Evolutionary conservation across 2,888 invertebrate genomes (phyloP), one percentile per base, ranked within the genome.

Genomic region (Lymantria dispar): DNA sequence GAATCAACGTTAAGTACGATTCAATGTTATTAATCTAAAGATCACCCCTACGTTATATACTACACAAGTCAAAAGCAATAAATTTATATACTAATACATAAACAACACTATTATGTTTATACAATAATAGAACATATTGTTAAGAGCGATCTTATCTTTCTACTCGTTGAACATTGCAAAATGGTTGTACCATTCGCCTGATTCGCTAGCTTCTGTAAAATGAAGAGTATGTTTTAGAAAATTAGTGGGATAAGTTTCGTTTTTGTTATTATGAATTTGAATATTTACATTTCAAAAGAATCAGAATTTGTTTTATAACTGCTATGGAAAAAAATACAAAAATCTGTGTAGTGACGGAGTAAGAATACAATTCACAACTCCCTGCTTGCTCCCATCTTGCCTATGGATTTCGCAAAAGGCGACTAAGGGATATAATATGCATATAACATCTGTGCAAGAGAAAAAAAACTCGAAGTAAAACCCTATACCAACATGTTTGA

Each of bases 91-190:
- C 72, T 38, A 64, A 67, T 66, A 76, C 71, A 79, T 76, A 79
- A 71, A 68, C 70, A 62, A 69, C 62, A 61, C 55, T 57, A 54
- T 62, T 45, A 56, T 58, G 53, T 70, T 74, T 76, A 62, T 67
- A 64, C 72, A 72, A 74, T 80, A 78, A 72, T 68, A 72, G 64
- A 78, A 72, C 83, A 83, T 85, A 85, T 82, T 86, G 85, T 83
- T 78, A 13, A 76, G 72, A 72, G 60, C 60, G 87, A 89, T 87
- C 74, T 75, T 85, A 87, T 89, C 89, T 89, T 85, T 85, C 81
- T 78, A 73, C 76, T 76, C 74, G 80, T 67, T 83, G 80, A 80
- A 75, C 83, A 76, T 71, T 74, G 74, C 72, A 74, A 74, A 75
- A 74, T 71, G 76, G 70, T 76, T 77, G 79, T 81, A 76, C 72